A percentile compares a stretch with the other conserved stretches of the same genome.
phyloP scores from a whole-genome alignment of 2,888 invertebrate species.

The Gasteruption jaculator region DNA sequence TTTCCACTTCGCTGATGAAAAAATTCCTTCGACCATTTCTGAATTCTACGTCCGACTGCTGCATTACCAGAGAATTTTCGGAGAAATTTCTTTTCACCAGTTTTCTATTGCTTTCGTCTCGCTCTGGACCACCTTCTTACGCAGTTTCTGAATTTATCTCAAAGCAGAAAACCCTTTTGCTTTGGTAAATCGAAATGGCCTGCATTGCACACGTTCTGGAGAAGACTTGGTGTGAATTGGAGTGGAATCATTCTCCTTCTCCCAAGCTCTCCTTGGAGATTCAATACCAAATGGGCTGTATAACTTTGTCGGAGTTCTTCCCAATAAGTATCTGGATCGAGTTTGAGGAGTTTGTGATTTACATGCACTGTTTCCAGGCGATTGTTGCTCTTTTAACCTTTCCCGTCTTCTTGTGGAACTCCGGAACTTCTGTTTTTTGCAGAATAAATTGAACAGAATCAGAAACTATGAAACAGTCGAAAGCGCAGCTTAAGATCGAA shows the following conservation, averaged over 20 bases:
- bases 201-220: conserved; percentile 28
- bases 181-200: conserved; percentile 39
- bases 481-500: too few relatives aligned
- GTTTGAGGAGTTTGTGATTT: conserved; percentile 53
- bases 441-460: too few relatives aligned
- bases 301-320: conserved; percentile 67
- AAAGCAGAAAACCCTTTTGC: conserved; percentile 40
- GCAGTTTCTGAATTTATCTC: conserved; percentile 31
- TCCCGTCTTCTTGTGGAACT: conserved; percentile 56
- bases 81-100: too few relatives aligned
- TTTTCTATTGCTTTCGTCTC: too few relatives aligned
- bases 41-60: too few relatives aligned
- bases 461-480: too few relatives aligned
- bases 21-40: too few relatives aligned
- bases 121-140: too few relatives aligned
- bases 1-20: too few relatives aligned
- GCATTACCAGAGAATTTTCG: too few relatives aligned
- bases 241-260: conserved; percentile 56
- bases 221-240: conserved; percentile 34
- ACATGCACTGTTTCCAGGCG: conserved; percentile 37
- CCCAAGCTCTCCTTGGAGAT: conserved; percentile 59
- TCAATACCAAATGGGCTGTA: conserved; percentile 76
- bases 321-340: conserved; percentile 54
- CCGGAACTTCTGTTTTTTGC: conserved; percentile 55
- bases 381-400: conserved; percentile 56